Evolutionary conservation across 2,888 invertebrate genomes (phyloP).

Genomic region (Protonemura montana): DNA sequence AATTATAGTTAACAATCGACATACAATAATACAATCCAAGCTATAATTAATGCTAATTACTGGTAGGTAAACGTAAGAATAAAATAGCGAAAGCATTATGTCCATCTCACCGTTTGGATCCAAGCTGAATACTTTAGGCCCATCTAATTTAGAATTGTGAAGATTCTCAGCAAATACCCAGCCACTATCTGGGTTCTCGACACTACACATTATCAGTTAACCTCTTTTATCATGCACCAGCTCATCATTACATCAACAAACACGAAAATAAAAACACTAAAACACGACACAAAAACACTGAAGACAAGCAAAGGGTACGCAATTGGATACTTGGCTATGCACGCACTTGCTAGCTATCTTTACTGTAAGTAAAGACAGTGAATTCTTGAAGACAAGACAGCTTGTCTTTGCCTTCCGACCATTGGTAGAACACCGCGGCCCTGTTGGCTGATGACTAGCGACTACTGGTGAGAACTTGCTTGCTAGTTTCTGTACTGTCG

Average conservation of each 20-base stretch:
- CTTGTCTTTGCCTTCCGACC: neutral
- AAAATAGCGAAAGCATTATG: neutral
- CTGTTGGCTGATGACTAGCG: neutral
- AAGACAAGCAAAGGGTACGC: neutral
- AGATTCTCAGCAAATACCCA: conserved; percentile 47
- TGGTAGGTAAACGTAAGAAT: neutral
- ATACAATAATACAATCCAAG: neutral
- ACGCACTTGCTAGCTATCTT: neutral
- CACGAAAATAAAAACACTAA: neutral
- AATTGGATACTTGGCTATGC: neutral
- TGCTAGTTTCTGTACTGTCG: neutral
- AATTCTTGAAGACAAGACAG: neutral
- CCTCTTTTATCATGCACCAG: neutral
- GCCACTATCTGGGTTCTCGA: conserved; percentile 42
- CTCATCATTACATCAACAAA: neutral
- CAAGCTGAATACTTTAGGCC: conserved; percentile 41
- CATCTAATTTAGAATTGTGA: conserved; percentile 44
- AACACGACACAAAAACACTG: neutral
- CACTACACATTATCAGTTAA: conserved; percentile 43
- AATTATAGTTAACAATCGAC: neutral
- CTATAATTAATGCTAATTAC: too few species aligned
- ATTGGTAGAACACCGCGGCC: neutral
- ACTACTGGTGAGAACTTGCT: neutral
- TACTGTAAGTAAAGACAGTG: neutral
- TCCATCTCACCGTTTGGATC: conserved; percentile 36